phyloP scores from a whole-genome alignment of 2,797 vertebrate species.

The Capromys pilorides region DNA sequence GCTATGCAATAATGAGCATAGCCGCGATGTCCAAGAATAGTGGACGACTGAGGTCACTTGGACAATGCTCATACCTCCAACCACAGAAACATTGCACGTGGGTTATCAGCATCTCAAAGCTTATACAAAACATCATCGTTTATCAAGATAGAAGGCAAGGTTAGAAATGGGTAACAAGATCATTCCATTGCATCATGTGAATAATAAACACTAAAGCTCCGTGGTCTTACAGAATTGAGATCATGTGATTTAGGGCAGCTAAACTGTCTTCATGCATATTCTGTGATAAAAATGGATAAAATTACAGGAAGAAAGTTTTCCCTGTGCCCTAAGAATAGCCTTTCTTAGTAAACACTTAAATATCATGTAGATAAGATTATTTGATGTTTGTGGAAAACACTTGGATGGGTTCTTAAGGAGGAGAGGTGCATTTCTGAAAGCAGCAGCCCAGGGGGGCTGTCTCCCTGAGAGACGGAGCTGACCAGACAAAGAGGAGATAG shows the following conservation, averaged over 20 bases:
- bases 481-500: neutral
- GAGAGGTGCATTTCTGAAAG: neutral
- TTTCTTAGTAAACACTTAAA: neutral
- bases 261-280: neutral
- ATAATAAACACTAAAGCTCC: neutral
- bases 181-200: neutral
- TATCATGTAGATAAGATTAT: neutral
- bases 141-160: neutral
- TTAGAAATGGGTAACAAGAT: neutral
- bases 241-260: neutral
- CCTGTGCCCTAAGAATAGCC: neutral
- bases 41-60: neutral
- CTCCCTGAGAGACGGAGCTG: neutral
- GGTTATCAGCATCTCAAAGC: neutral
- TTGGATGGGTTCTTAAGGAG: slow-evolving; percentile 10
- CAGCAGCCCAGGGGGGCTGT: neutral
- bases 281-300: neutral
- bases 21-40: neutral
- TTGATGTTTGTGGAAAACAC: neutral
- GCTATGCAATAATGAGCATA: neutral
- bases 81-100: neutral
- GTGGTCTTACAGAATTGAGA: neutral
- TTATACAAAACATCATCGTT: neutral
- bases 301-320: neutral
- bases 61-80: neutral